phyloP scores from a whole-genome alignment of 2,888 invertebrate genomes.

The Eudiplozoon nipponicum region DNA sequence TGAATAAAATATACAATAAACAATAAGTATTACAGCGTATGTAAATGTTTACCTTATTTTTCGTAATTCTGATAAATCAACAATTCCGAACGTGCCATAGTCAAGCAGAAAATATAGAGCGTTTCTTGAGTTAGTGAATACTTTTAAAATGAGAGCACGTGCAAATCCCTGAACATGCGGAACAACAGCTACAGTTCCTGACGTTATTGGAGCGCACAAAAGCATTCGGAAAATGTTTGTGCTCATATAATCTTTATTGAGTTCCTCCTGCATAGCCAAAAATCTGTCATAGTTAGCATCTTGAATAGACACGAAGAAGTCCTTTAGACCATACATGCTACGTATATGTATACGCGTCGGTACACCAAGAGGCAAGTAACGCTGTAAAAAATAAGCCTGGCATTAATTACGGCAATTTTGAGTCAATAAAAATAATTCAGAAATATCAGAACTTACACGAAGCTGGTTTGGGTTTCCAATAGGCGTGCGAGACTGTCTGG shows the following conservation, averaged over 20 bases:
- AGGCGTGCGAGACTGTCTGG: neutral
- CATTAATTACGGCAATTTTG: too few species aligned
- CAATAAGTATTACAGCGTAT: too few species aligned
- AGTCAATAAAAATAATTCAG: neutral
- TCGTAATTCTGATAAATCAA: neutral
- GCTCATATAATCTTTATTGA: neutral
- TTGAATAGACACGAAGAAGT: neutral
- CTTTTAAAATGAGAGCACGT: neutral
- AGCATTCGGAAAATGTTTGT: neutral
- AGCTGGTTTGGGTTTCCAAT: slow-evolving; percentile 3
- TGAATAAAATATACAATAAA: too few species aligned
- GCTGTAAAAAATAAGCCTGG: neutral
- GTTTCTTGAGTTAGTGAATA: neutral
- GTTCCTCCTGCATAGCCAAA: neutral
- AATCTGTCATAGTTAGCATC: neutral
- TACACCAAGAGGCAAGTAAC: neutral
- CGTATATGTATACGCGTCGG: neutral
- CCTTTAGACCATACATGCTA: slow-evolving; percentile 2
- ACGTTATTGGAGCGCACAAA: neutral
- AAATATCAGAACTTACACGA: neutral
- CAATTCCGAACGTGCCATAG: neutral
- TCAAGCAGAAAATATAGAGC: slow-evolving; percentile 2
- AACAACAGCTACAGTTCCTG: slow-evolving; percentile 1
- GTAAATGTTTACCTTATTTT: too few species aligned
- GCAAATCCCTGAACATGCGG: neutral